phyloP scores from a whole-genome alignment of 23 tunicate genomes.

The Oikopleura dioica region DNA sequence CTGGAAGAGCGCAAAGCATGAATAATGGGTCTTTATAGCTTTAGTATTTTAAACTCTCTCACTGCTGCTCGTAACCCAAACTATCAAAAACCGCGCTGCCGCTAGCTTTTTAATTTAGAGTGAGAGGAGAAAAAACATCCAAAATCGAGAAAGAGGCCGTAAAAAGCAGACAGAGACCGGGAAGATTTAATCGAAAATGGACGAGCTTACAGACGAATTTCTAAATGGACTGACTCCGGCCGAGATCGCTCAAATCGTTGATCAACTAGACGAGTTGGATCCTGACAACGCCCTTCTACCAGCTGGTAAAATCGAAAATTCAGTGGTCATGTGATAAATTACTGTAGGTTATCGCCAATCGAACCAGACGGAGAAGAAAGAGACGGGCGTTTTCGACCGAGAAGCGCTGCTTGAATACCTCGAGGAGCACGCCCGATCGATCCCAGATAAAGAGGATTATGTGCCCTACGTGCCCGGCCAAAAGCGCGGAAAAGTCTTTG shows the following conservation, averaged over 20 bases:
- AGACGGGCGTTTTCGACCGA: conserved; percentile 61
- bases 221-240: conserved; percentile 37
- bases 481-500: conserved; percentile 69
- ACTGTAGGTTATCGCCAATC: conserved; percentile 21
- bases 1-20: too few species aligned
- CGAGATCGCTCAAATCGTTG: conserved; percentile 42
- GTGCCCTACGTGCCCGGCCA: conserved; percentile 61
- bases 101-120: too few species aligned
- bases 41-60: too few species aligned
- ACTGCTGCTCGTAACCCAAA: too few species aligned
- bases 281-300: conserved; percentile 44
- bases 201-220: conserved; percentile 28
- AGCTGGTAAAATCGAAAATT: conserved; percentile 10
- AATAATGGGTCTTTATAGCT: too few species aligned
- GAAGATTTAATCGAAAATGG: too few species aligned
- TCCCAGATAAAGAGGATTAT: conserved; percentile 49
- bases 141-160: too few species aligned
- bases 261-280: conserved; percentile 67
- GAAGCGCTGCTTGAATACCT: conserved; percentile 34
- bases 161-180: too few species aligned
- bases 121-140: too few species aligned
- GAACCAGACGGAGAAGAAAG: conserved; percentile 61
- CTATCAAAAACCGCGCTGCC: too few species aligned
- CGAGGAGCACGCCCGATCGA: conserved; percentile 54
- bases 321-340: neutral